These are phyloP conservation scores for Bovichtus diacanthus DNA, from an alignment of 2,797 vertebrate genomes.

Conservation along the genomic window DNA sequence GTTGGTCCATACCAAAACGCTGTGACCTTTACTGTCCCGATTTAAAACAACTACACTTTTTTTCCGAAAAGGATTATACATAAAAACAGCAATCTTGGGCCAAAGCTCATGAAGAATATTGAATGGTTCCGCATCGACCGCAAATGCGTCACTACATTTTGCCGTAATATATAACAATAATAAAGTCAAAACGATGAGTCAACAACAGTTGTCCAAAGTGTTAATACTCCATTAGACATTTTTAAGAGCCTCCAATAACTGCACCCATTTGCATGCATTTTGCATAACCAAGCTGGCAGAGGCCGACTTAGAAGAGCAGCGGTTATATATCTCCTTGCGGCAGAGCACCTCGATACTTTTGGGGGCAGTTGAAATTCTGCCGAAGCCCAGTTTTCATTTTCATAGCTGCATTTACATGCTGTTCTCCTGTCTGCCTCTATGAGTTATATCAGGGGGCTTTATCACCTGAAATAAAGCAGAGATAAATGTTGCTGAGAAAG, in stretches of 20 bases:
- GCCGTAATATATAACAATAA: slow-evolving; percentile 16
- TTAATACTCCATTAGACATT: slow-evolving; percentile 70
- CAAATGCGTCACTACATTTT: slow-evolving; percentile 47
- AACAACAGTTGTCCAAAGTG: slow-evolving; percentile 51
- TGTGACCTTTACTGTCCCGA: slow-evolving; percentile 24
- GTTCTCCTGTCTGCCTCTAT: slow-evolving; percentile 67
- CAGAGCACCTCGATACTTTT: slow-evolving; percentile 70
- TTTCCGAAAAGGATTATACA: not conserved
- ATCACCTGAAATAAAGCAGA: slow-evolving; percentile 77
- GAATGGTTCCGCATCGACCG: slow-evolving; percentile 37
- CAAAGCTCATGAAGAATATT: slow-evolving; percentile 29
- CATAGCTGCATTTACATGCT: slow-evolving; percentile 79
- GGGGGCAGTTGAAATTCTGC: slow-evolving; percentile 77
- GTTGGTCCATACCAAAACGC: slow-evolving; percentile 20
- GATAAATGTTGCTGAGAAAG: slow-evolving; percentile 80
- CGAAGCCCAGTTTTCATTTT: slow-evolving; percentile 76
- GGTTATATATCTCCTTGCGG: slow-evolving; percentile 67
- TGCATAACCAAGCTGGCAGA: slow-evolving; percentile 67
- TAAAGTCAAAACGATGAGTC: slow-evolving; percentile 70
- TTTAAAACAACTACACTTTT: not conserved
- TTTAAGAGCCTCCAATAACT: slow-evolving; percentile 64
- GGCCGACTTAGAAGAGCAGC: slow-evolving; percentile 44
- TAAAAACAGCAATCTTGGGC: not conserved
- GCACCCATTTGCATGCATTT: slow-evolving; percentile 75
- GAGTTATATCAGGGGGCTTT: slow-evolving; percentile 76